These are phyloP conservation scores for Antitype chi DNA, from an alignment of 2,888 invertebrate species.

Conservation along the genomic window DNA sequence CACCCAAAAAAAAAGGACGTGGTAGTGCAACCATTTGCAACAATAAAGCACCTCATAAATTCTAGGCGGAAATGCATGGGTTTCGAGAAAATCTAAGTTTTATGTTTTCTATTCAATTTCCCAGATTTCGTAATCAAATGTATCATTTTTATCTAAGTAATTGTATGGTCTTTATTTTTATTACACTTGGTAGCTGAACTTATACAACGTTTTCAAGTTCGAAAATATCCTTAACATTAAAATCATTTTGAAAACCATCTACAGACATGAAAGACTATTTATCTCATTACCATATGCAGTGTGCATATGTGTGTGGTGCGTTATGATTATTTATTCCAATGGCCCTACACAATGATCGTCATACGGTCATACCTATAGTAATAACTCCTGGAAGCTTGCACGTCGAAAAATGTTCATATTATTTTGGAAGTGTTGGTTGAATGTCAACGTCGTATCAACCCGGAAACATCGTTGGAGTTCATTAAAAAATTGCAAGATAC, in stretches of 20 bases:
- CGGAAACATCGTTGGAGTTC: too few species aligned
- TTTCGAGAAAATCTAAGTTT: not conserved
- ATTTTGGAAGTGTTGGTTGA: not conserved
- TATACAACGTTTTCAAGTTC: not conserved
- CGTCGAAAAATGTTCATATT: conserved; percentile 2
- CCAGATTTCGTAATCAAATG: not conserved
- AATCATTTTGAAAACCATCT: not conserved
- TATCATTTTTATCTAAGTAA: not conserved
- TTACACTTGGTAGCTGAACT: not conserved
- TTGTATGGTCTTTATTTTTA: not conserved
- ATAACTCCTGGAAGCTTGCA: not conserved
- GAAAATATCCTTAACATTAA: not conserved
- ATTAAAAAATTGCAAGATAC: not conserved
- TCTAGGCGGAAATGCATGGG: not conserved
- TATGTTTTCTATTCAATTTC: not conserved
- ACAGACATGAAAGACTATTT: not conserved
- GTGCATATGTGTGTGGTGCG: not conserved
- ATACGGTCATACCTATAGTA: not conserved
- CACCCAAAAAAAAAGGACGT: not conserved
- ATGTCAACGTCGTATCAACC: not conserved
- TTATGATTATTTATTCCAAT: not conserved
- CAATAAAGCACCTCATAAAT: not conserved
- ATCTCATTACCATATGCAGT: not conserved
- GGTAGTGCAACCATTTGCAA: not conserved
- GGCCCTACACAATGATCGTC: not conserved